Evolutionary conservation across 2,888 invertebrate species (phyloP).

Genomic region (Xestia xanthographa): DNA sequence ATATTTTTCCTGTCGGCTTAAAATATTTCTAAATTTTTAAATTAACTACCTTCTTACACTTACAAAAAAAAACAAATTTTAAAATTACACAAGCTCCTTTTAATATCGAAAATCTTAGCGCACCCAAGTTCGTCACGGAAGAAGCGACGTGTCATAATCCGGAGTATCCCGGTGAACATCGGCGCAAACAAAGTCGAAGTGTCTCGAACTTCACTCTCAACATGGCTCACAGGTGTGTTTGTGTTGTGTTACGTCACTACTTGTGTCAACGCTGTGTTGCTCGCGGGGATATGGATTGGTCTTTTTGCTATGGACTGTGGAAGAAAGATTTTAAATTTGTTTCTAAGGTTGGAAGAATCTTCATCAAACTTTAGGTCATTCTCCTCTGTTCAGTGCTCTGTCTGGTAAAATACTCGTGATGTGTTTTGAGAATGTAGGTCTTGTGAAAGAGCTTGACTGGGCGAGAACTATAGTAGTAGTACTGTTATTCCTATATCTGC

Average conservation of each 20-base stretch:
- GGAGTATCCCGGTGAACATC: slow-evolving; percentile 58
- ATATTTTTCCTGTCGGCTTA: no score
- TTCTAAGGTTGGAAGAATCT: background rate
- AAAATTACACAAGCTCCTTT: background rate
- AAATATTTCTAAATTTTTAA: no score
- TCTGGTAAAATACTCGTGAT: background rate
- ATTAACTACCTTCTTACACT: no score
- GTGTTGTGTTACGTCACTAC: slow-evolving; percentile 77
- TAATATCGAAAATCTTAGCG: slow-evolving; percentile 32
- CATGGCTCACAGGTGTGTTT: slow-evolving; percentile 78
- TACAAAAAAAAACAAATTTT: no score
- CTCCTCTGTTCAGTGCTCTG: background rate
- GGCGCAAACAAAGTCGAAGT: slow-evolving; percentile 67
- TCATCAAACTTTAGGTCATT: background rate
- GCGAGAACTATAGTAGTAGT: background rate
- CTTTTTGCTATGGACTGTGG: background rate
- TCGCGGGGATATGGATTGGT: slow-evolving; percentile 13
- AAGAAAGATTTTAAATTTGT: background rate
- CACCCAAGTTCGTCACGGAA: slow-evolving; percentile 49
- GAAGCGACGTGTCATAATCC: slow-evolving; percentile 20
- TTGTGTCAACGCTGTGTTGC: slow-evolving; percentile 48
- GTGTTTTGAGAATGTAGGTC: background rate
- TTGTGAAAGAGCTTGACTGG: background rate
- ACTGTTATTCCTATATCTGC: background rate
- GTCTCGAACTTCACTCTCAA: slow-evolving; percentile 48